Conservation (phyloP, 1,140 invertebrate species). For the Vollenhovia emeryi region DNA sequence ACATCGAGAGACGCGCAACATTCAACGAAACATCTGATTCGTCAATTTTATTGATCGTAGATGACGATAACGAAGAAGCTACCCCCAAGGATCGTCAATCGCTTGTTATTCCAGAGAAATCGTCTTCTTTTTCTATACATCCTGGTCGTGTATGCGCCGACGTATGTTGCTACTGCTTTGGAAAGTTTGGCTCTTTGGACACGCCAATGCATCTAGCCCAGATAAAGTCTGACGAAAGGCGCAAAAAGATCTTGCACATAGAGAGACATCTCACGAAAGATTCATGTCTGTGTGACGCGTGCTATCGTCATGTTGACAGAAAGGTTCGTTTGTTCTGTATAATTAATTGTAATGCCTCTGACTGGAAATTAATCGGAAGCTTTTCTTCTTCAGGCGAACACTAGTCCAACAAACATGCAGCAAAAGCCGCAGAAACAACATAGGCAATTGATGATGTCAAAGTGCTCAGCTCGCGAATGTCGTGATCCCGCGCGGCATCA, state of each 20-base stretch:
- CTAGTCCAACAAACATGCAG: slow-evolving; percentile 82
- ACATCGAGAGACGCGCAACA: not conserved
- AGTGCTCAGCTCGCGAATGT: slow-evolving; percentile 85
- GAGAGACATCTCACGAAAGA: slow-evolving; percentile 92
- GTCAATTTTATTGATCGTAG: slow-evolving; percentile 72
- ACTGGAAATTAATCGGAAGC: slow-evolving; percentile 9
- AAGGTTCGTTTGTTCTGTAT: slow-evolving; percentile 85
- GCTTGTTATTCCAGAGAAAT: slow-evolving; percentile 94
- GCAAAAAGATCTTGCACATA: slow-evolving; percentile 91
- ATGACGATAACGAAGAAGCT: slow-evolving; percentile 86
- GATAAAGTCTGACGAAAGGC: slow-evolving; percentile 91
- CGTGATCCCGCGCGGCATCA: slow-evolving; percentile 88
- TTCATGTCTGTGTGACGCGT: slow-evolving; percentile 94
- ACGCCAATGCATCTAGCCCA: slow-evolving; percentile 94
- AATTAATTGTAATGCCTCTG: not conserved
- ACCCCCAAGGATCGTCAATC: slow-evolving; percentile 86
- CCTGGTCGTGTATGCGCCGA: slow-evolving; percentile 92
- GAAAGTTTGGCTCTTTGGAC: slow-evolving; percentile 93
- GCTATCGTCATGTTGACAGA: slow-evolving; percentile 92
- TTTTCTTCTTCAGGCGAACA: slow-evolving; percentile 77
- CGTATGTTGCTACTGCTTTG: slow-evolving; percentile 93
- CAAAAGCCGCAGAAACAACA: slow-evolving; percentile 82
- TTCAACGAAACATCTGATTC: not conserved
- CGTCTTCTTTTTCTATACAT: slow-evolving; percentile 94
- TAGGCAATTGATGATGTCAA: slow-evolving; percentile 81